phyloP scores from a whole-genome alignment of 2,797 vertebrate genomes.

The Garrulus glandarius region DNA sequence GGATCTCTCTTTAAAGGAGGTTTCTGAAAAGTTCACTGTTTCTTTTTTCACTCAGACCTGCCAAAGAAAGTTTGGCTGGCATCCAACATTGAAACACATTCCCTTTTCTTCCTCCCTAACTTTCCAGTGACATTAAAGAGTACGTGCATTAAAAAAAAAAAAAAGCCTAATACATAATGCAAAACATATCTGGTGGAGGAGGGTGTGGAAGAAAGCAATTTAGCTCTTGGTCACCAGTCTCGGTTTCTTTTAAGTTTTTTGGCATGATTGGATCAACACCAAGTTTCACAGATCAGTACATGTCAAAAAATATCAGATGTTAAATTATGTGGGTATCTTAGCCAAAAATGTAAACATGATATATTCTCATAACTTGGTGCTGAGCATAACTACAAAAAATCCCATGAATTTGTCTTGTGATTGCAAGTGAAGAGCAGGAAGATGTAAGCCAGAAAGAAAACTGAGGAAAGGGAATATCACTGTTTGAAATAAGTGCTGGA shows the following conservation, averaged over 20 bases:
- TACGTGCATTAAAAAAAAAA: not conserved
- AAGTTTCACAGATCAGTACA: not conserved
- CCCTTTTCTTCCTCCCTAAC: not conserved
- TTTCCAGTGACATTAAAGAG: conserved; percentile 10
- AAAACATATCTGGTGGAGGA: not conserved
- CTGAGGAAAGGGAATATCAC: not conserved
- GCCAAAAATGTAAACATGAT: not conserved
- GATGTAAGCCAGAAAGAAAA: not conserved
- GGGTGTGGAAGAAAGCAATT: not conserved
- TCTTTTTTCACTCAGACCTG: not conserved
- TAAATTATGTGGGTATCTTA: not conserved
- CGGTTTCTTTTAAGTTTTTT: not conserved
- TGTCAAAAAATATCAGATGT: not conserved
- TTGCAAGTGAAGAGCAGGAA: not conserved
- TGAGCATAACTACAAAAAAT: not conserved
- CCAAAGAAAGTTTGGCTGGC: not conserved
- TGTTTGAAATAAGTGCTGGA: not conserved
- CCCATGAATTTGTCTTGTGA: not conserved
- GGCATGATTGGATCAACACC: not conserved
- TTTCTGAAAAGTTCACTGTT: not conserved
- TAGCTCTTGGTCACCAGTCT: not conserved
- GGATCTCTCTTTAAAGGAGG: not conserved
- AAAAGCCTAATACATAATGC: not conserved
- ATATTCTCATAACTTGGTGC: not conserved
- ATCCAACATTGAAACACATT: not conserved